These are phyloP conservation scores for Agrochola litura DNA, from an alignment of 2,888 invertebrate genomes.

Conservation along the genomic window DNA sequence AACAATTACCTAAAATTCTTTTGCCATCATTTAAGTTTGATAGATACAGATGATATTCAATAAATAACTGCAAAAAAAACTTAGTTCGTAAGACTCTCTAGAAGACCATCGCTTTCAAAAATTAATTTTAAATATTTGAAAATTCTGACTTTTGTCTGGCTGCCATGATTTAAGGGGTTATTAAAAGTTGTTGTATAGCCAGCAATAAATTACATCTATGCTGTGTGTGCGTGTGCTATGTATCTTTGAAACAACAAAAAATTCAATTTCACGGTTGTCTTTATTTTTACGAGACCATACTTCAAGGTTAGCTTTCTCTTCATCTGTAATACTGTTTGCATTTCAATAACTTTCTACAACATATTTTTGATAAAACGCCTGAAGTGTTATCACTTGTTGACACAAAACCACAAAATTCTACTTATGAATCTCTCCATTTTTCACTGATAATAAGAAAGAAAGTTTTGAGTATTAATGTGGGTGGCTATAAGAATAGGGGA, in stretches of 20 bases:
- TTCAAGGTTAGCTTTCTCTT: not conserved
- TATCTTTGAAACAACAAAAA: slow-evolving; percentile 8
- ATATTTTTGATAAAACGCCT: not conserved
- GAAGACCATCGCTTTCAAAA: not conserved
- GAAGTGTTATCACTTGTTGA: not conserved
- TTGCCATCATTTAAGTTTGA: not conserved
- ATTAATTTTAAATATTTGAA: slow-evolving; percentile 35
- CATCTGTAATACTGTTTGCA: not conserved
- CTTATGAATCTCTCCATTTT: not conserved
- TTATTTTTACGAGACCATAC: not conserved
- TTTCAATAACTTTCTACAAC: not conserved
- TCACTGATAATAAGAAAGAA: not conserved
- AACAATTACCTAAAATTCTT: not conserved
- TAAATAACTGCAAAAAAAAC: not conserved
- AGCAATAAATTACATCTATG: slow-evolving; percentile 15
- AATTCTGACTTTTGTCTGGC: slow-evolving; percentile 42
- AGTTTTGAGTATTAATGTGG: not conserved
- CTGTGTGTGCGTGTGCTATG: not conserved
- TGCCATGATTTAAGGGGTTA: slow-evolving; percentile 41
- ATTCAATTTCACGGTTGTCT: not conserved
- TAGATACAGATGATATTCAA: not conserved
- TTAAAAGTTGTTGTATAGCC: slow-evolving; percentile 2
- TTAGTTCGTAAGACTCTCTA: not conserved
- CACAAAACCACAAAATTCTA: not conserved
- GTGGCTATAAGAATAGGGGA: not conserved